Percentiles rank a stretch among this genome's conserved stretches.
phyloP scores from a whole-genome alignment of 2,113 vertebrate species.

The Eulemur rufifrons region DNA sequence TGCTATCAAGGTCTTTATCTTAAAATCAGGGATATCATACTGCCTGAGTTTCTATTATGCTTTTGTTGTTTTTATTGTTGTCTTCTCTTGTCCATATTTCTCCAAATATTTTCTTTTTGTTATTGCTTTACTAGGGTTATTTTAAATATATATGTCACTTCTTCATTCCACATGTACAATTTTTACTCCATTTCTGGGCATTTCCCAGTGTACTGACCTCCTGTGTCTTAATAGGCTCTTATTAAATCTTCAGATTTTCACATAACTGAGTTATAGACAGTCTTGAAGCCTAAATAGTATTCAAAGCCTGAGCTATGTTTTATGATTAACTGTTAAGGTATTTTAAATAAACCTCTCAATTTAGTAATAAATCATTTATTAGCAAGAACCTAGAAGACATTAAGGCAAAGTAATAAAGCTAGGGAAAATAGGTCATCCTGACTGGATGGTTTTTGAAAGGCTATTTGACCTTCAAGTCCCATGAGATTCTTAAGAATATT shows the following conservation, averaged over 20 bases:
- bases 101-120: not conserved
- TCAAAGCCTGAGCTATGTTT: not conserved
- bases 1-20: not conserved
- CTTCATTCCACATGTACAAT: not conserved
- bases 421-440: not conserved
- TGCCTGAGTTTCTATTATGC: not conserved
- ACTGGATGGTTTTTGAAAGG: not conserved
- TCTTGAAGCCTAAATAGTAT: not conserved
- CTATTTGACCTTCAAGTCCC: accelerated
- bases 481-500: not conserved
- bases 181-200: not conserved
- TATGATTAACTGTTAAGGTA: not conserved
- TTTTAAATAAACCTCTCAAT: not conserved
- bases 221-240: not conserved
- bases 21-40: not conserved
- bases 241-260: not conserved
- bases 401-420: not conserved
- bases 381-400: not conserved
- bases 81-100: not conserved
- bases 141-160: not conserved
- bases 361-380: not conserved
- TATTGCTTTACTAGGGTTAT: not conserved
- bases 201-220: not conserved
- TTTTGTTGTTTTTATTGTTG: not conserved
- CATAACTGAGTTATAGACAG: not conserved